Conservation (phyloP, 1,140 invertebrate species). For the Heliconius himera region DNA sequence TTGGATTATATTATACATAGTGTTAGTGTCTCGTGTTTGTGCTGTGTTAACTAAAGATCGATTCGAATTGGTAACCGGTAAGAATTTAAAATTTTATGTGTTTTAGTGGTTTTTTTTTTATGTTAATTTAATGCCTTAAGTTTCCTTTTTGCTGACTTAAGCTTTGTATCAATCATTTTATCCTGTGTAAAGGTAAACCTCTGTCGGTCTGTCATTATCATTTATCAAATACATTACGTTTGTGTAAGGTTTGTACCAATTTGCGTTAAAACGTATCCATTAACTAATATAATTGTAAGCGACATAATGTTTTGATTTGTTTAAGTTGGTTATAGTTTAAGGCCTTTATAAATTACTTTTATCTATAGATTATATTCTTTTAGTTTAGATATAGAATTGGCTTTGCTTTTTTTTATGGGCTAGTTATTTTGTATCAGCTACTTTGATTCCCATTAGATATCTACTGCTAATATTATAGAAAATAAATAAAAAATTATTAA, state of each 20-base stretch:
- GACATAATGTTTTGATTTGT: neutral
- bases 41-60: conserved; percentile 34
- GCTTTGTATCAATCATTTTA: neutral
- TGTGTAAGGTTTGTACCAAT: conserved; percentile 21
- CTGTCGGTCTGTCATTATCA: conserved; percentile 17
- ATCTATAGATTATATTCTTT: neutral
- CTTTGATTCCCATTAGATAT: neutral
- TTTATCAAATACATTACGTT: conserved; percentile 17
- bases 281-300: neutral
- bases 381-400: neutral
- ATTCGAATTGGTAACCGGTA: conserved; percentile 24
- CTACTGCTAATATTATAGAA: no score
- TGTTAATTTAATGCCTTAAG: neutral
- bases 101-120: neutral
- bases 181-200: conserved; percentile 24
- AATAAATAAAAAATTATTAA: neutral
- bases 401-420: neutral
- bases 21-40: conserved; percentile 51
- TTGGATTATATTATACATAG: conserved; percentile 50
- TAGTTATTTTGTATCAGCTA: neutral
- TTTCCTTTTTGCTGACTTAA: neutral
- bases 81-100: neutral
- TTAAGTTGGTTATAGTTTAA: neutral
- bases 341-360: neutral
- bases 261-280: neutral